A percentile compares a stretch with the other conserved stretches of the same genome.
These are phyloP conservation scores for Idaea biselata DNA, from an alignment of 2,888 invertebrate species.

Conservation along the genomic window DNA sequence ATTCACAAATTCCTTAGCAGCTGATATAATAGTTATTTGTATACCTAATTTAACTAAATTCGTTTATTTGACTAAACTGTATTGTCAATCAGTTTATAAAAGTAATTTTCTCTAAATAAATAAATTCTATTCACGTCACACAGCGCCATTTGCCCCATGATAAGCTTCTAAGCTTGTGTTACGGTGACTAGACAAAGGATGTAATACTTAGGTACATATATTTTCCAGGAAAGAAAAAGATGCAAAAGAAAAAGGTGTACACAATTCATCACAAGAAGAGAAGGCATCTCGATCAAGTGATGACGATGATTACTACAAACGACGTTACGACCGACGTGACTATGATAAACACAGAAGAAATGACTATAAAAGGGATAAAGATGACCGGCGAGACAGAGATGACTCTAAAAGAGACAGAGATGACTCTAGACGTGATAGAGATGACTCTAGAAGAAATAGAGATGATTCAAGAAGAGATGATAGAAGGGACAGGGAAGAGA, in stretches of 20 bases:
- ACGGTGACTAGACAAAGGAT: too few species aligned
- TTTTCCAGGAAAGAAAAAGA: conserved; percentile 68
- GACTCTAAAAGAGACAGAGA: conserved; percentile 39
- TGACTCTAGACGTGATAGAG: conserved; percentile 35
- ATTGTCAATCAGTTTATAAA: too few species aligned
- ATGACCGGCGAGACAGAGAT: conserved; percentile 41
- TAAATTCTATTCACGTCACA: too few species aligned
- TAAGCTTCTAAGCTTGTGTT: too few species aligned
- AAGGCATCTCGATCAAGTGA: conserved; percentile 63
- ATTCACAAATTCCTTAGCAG: too few species aligned
- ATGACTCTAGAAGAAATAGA: conserved; percentile 21
- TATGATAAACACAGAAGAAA: conserved; percentile 46
- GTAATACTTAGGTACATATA: too few species aligned
- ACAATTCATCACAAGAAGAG: conserved; percentile 84
- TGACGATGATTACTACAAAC: conserved; percentile 57
- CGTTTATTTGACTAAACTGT: too few species aligned
- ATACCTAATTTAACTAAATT: too few species aligned
- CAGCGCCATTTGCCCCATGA: too few species aligned
- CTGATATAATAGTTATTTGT: too few species aligned
- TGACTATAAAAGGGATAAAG: conserved; percentile 48
- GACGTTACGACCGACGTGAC: conserved; percentile 55
- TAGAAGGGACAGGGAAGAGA: conserved; percentile 32
- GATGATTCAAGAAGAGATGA: conserved; percentile 40
- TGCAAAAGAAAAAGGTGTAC: conserved; percentile 85
- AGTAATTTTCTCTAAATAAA: too few species aligned